Evolutionary conservation across 2,797 vertebrate genomes (phyloP), one percentile per base, ranked within the genome.

Genomic region (Atherinosoma microstoma): DNA sequence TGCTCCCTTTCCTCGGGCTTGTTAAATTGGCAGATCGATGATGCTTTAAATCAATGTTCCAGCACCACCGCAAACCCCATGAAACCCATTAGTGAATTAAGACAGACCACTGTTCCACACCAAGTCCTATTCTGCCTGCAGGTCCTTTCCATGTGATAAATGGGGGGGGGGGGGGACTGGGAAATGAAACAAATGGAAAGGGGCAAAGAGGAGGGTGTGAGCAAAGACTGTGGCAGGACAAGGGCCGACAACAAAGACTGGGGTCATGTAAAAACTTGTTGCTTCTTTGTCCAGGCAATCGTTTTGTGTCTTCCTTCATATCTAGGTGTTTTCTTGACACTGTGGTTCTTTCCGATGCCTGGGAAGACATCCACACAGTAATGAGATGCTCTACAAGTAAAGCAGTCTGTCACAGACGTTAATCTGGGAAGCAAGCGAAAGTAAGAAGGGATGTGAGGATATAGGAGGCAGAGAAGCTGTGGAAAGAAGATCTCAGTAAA

Each of bases 31-130:
- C 84, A 89, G 85, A 91, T 94, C 90, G 61, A 93, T 92, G 85
- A 90, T 86, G 87, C 86, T 89, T 91, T 91, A 90, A 90, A 93
- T 93, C 90, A 90, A 91, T 94, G 89, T 89, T 91, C 82, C 82
- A 87, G 82, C 86, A 83, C 75, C 80, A 83, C 73, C 16, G 27
- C 88, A 87, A 87, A 85, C 86, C 91, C 89, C 86, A 87, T 85
- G 86, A 88, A 93, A 85, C 76, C 88, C 89, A 92, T 94, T 93
- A 92, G 92, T 84, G 90, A 86, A 91, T 93, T 90, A 91, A 90
- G 88, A 90, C 79, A 82, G 86, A 86, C 82, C 86, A 75, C 84
- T 82, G 76, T 83, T 88, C 87, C 73, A 65, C 77, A 70, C 67
- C 32, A 76, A 76, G 73, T 65, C 71, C 82, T 72, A 64, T 76